Percentiles rank a stretch among this genome's conserved stretches.
Conservation (phyloP, 2,797 vertebrate species). For the Parambassis ranga region DNA sequence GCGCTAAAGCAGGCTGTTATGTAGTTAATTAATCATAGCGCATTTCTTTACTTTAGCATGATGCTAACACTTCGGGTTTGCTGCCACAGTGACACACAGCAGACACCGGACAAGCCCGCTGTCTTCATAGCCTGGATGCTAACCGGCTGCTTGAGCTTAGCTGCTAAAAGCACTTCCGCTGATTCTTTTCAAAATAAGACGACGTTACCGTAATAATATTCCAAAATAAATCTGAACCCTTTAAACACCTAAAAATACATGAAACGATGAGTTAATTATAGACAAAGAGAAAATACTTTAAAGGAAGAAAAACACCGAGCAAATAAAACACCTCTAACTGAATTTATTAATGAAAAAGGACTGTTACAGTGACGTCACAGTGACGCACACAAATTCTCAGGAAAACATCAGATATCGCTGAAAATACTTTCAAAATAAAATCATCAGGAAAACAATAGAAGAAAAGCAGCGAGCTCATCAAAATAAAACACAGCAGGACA, state of each 20-base stretch:
- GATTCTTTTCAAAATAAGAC: constrained; percentile 24
- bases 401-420: constrained; percentile 19
- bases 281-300: too few relatives aligned
- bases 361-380: not conserved
- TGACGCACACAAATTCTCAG: constrained; percentile 33
- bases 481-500: not conserved
- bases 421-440: not conserved
- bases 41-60: not conserved
- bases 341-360: not conserved
- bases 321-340: too few relatives aligned
- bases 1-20: not conserved
- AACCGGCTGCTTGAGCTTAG: constrained; percentile 1
- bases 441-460: not conserved
- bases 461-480: too few relatives aligned
- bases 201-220: too few relatives aligned
- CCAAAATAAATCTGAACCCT: too few relatives aligned
- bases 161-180: not conserved
- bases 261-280: too few relatives aligned
- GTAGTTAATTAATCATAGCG: not conserved
- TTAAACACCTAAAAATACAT: not conserved
- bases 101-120: not conserved
- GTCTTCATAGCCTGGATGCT: constrained; percentile 15
- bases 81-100: not conserved
- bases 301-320: too few relatives aligned
- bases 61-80: not conserved